Evolutionary conservation across 2,113 vertebrate species (phyloP).

Genomic region (Trogon melanurus): DNA sequence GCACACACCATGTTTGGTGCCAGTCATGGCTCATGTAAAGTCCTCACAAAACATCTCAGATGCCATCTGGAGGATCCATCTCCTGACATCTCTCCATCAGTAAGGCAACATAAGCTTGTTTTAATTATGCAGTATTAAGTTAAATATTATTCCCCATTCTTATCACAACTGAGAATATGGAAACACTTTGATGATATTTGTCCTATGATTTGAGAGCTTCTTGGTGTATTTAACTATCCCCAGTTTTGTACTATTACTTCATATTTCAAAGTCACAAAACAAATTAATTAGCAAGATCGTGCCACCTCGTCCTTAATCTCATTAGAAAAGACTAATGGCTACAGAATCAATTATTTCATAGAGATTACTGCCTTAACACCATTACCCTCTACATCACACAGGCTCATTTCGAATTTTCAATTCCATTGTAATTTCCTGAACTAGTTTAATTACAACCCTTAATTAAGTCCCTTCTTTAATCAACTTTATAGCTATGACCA

Average conservation of each 20-base stretch:
- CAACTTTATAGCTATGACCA: background rate
- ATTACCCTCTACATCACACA: background rate
- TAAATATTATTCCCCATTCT: background rate
- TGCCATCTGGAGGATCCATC: background rate
- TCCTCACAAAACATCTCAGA: background rate
- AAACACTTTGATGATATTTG: background rate
- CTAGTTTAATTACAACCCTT: background rate
- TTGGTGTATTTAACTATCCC: background rate
- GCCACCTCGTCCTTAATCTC: background rate
- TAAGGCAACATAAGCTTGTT: background rate
- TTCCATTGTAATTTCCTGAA: background rate
- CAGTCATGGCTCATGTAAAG: background rate
- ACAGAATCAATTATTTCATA: background rate
- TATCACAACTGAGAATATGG: fast-evolving
- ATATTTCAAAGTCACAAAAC: constrained; percentile 6
- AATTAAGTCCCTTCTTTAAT: constrained; percentile 19
- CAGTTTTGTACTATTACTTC: background rate
- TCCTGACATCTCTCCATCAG: background rate
- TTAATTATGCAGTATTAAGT: too few relatives aligned
- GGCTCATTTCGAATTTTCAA: background rate
- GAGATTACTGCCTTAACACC: background rate
- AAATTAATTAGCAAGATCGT: background rate
- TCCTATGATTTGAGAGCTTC: background rate
- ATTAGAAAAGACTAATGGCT: background rate
- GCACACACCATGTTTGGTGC: background rate